Evolutionary conservation across 2,113 vertebrate genomes (phyloP), one percentile per base, ranked within the genome.

Genomic region (Coryphaenoides rupestris): DNA sequence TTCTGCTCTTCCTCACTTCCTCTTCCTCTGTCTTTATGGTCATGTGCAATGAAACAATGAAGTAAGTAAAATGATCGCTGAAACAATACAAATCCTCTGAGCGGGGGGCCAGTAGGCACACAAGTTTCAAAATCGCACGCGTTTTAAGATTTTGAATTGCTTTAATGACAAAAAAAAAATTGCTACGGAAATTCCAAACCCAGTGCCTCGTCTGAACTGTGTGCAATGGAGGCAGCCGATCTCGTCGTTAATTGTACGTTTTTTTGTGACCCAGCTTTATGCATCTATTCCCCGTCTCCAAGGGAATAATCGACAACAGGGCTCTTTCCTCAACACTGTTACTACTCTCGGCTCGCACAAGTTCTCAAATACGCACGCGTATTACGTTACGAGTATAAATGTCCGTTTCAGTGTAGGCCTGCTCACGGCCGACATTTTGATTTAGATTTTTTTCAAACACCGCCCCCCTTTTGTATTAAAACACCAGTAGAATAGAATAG

Each of bases 191-290:
- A 40, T 12, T 12, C 9, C 2, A 40, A 40, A 40, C 33, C 88
- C 89, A 92, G 93, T 95, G 94, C 94, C 94, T 95, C 92, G 74
- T 69, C 64, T 74, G 19, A 63, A 71, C 73, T 75, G 82, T 69
- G 66, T 79, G 76, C 74, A 62, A 73, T 63, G 6, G 63, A 66
- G n/a, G 68, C 68, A 70, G 65, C 59, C 28, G 19, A 46, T 26
- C 47, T 55, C 3, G 33, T 40, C 33, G 7, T 40, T 10, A 12
- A 12, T 40, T 40, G 33, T 40, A 12, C n/a, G n/a, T n/a, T n/a
- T 14, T 55, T 68, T 33, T 58, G 57, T 58, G 15, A 52, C 23
- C 28, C 67, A 60, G 22, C 55, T 69, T 69, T 76, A 21, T 55
- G 64, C 65, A 73, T 77, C 67, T 57, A 63, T 75, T 67, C 69